Evolutionary conservation across 2,113 vertebrate species (phyloP), one percentile per base, ranked within the genome.

Genomic region (Oncorhynchus kisutch): DNA sequence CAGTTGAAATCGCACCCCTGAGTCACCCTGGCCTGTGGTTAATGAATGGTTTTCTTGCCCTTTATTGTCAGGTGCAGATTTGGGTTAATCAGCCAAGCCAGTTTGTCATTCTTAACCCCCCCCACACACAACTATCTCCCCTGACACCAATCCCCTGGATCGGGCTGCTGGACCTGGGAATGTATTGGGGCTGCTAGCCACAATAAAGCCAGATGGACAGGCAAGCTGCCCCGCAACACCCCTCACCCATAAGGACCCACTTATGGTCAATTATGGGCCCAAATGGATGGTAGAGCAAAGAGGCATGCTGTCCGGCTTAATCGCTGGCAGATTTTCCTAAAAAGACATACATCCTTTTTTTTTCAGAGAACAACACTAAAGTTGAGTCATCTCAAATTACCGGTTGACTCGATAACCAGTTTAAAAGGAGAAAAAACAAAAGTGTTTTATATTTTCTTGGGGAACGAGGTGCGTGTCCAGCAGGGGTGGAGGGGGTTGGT

Each of bases 181-280:
- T 18, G 3, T 54, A 54, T 54, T 54, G 51, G 12, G 11, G 14
- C 49, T 51, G 49, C 14, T 16, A 51, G 49, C 51, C 82, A 76
- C 81, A 81, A 83, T 75, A 86, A 78, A 86, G 77, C 68, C 66
- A 73, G 39, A 29, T 29, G 45, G 34, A 45, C n/a, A 67, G 48
- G 64, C 29, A 20, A 57, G 24, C 22, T 39, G 31, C 20, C 29
- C 20, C 9, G 0, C 29, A 16, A 67, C 66, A 45, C 67, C 20
- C 7, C 29, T n/a, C 13, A 16, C 34, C 31, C 67, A 69, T 3
- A 39, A 49, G 79, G 78, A 81, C 71, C 71, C 73, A 74, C 74
- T 83, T 77, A 77, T 72, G 80, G 76, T 78, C 75, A 73, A 77
- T 79, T 81, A 73, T 71, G 65, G 45, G 45, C 31, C 57, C 51